These are phyloP conservation scores for Pipra filicauda DNA, from an alignment of 2,113 vertebrate genomes.

Conservation along the genomic window DNA sequence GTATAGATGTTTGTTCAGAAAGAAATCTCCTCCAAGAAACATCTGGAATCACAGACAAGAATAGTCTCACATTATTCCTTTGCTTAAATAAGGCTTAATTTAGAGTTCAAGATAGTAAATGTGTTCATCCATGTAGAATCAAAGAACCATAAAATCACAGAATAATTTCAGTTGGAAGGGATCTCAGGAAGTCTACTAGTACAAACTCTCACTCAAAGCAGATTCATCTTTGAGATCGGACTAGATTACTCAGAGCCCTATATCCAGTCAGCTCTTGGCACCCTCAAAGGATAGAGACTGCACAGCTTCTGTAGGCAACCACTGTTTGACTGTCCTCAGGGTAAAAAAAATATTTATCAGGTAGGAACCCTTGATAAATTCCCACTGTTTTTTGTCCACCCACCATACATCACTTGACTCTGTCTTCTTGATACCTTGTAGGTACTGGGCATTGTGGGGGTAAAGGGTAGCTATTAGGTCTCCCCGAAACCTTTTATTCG, in stretches of 20 bases:
- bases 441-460: not conserved
- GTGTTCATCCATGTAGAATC: not conserved
- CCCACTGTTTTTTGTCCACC: not conserved
- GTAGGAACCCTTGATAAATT: not conserved
- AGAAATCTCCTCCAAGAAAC: not conserved
- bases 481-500: not conserved
- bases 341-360: not conserved
- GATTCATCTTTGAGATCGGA: not conserved
- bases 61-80: not conserved
- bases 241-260: not conserved
- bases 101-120: not conserved
- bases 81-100: not conserved
- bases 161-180: not conserved
- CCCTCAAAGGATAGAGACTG: not conserved
- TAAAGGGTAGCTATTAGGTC: not conserved
- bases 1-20: not conserved
- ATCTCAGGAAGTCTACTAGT: not conserved
- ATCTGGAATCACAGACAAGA: not conserved
- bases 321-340: not conserved
- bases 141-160: not conserved
- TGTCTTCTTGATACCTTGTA: not conserved
- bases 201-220: not conserved
- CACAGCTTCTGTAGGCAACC: not conserved
- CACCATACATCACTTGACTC: not conserved
- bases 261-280: not conserved